Evolutionary conservation across 2,888 invertebrate species (phyloP).

Genomic region (Elysia crispata): DNA sequence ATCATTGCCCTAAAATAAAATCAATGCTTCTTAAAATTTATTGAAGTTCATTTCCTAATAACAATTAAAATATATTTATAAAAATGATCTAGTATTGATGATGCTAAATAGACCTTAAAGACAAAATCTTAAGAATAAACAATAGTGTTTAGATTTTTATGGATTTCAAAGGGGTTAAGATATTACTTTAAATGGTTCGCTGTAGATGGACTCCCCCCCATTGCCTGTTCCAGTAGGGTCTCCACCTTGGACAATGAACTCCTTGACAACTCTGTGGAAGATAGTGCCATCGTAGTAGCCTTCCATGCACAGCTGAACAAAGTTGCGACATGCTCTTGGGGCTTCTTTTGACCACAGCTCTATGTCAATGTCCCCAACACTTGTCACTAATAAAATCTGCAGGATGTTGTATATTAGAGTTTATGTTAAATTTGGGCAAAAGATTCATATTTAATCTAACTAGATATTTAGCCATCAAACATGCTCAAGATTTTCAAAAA

Average conservation of each 20-base stretch:
- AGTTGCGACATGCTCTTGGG: conserved; percentile 95
- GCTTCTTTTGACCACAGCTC: conserved; percentile 98
- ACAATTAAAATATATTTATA: too few species aligned
- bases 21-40: neutral
- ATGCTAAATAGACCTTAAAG: too few species aligned
- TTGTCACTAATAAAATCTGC: conserved; percentile 93
- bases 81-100: too few species aligned
- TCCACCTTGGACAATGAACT: conserved; percentile 97
- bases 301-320: conserved; percentile 96
- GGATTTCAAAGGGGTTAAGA: too few species aligned
- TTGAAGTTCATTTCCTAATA: neutral
- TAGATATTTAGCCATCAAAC: too few species aligned
- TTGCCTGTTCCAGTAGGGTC: conserved; percentile 97
- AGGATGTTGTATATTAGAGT: too few species aligned
- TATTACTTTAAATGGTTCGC: conserved; percentile 90
- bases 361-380: conserved; percentile 97
- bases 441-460: too few species aligned
- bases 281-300: conserved; percentile 92
- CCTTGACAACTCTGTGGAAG: conserved; percentile 95
- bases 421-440: too few species aligned
- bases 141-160: too few species aligned
- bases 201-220: conserved; percentile 98
- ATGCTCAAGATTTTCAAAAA: too few species aligned
- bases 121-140: too few species aligned
- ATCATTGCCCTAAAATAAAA: too few species aligned